These are phyloP conservation scores for Patella caerulea DNA, from an alignment of 2,888 invertebrate species.

Conservation along the genomic window DNA sequence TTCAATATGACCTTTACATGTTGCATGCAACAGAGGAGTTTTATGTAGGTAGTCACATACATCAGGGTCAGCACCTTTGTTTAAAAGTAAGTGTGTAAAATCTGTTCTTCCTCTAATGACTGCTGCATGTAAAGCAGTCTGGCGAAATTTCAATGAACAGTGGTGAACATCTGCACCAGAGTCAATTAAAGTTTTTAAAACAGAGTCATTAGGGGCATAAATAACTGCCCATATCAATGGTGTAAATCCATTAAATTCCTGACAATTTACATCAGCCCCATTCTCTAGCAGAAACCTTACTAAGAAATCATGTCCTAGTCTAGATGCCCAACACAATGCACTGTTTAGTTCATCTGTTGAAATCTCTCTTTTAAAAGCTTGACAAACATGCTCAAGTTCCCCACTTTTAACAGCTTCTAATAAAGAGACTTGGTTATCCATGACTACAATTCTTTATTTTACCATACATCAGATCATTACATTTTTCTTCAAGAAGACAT, in stretches of 20 bases:
- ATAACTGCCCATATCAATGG: conserved; percentile 50
- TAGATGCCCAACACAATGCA: conserved; percentile 49
- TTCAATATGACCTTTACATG: conserved; percentile 34
- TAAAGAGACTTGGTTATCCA: conserved; percentile 8
- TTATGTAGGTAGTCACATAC: conserved; percentile 45
- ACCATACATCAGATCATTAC: conserved; percentile 1
- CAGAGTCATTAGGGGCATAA: conserved; percentile 39
- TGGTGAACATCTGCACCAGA: conserved; percentile 43
- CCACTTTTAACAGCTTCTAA: conserved; percentile 39
- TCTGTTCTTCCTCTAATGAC: conserved; percentile 41
- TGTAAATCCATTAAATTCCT: conserved; percentile 50
- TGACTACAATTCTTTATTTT: background rate
- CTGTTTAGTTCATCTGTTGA: conserved; percentile 41
- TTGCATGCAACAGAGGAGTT: conserved; percentile 49
- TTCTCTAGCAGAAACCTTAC: conserved; percentile 34
- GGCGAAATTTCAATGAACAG: conserved; percentile 41
- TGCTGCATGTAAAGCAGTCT: conserved; percentile 51
- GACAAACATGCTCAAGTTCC: conserved; percentile 27
- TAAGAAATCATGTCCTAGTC: conserved; percentile 43
- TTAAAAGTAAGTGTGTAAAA: conserved; percentile 34
- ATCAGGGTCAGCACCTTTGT: conserved; percentile 44
- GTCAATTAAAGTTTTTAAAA: conserved; percentile 37
- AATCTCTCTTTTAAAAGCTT: conserved; percentile 31
- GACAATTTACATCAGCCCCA: conserved; percentile 44
- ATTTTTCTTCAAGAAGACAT: background rate